Conservation (phyloP, 35 echinoderm and acorn worm genomes). For the Patiria miniata region DNA sequence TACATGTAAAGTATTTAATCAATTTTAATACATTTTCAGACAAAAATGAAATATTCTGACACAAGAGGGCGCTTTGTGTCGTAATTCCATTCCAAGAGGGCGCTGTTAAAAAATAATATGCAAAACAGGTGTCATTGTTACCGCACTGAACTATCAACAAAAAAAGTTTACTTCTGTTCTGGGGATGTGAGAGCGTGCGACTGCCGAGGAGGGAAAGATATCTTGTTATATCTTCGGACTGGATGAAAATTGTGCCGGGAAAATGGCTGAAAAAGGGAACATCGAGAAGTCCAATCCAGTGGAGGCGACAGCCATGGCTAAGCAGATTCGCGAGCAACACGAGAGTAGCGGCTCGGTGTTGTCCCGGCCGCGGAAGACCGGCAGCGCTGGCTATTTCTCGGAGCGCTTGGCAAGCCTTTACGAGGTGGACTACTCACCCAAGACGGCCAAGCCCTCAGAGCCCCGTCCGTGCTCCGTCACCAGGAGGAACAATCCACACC, state of each 20-base stretch:
- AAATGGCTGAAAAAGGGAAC: background rate
- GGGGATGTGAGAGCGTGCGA: background rate
- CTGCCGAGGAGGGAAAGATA: background rate
- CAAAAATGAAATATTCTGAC: too few relatives aligned
- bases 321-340: constrained; percentile 85
- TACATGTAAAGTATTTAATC: too few relatives aligned
- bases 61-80: too few relatives aligned
- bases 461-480: constrained; percentile 79
- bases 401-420: constrained; percentile 74
- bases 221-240: background rate
- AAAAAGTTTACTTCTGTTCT: constrained; percentile 24
- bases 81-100: background rate
- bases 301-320: constrained; percentile 59
- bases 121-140: background rate
- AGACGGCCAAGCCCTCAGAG: constrained; percentile 53
- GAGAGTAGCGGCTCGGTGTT: constrained; percentile 72
- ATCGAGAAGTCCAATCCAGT: constrained; percentile 1
- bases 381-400: background rate
- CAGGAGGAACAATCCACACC: constrained; percentile 90
- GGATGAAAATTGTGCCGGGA: background rate
- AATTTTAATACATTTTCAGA: too few relatives aligned
- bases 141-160: background rate
- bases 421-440: constrained; percentile 68
- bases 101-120: background rate
- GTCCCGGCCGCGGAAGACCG: constrained; percentile 31